A percentile compares a stretch with the other conserved stretches of the same genome.
These are phyloP conservation scores for Noctua pronuba DNA, from an alignment of 2,888 invertebrate species.

Conservation along the genomic window DNA sequence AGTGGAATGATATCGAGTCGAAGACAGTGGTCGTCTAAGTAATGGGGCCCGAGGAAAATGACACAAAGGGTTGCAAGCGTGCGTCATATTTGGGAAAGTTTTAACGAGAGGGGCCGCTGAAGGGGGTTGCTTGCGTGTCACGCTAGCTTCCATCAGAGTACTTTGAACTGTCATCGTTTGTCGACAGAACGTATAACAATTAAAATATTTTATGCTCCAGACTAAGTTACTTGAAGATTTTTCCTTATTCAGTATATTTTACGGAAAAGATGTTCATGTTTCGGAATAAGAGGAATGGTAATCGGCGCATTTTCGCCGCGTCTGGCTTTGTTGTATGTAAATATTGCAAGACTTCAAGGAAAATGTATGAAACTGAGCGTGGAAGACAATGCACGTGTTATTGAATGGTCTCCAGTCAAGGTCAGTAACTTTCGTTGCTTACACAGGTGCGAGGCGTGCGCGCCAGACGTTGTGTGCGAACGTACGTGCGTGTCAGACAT, in stretches of 20 bases:
- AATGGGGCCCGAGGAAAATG: conserved; percentile 79
- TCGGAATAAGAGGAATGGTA: conserved; percentile 11
- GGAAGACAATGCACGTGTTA: conserved; percentile 56
- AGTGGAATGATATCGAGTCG: conserved; percentile 75
- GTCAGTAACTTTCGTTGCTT: conserved; percentile 73
- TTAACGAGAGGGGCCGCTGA: conserved; percentile 84
- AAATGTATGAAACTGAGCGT: conserved; percentile 41
- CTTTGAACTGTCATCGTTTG: conserved; percentile 81
- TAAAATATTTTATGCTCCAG: conserved; percentile 59
- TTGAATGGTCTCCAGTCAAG: conserved; percentile 70
- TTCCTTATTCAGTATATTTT: conserved; percentile 2
- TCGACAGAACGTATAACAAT: conserved; percentile 69
- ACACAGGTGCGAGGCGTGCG: conserved; percentile 74
- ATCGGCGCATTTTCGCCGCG: conserved; percentile 9
- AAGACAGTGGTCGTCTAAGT: conserved; percentile 76
- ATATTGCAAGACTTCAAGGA: conserved; percentile 29
- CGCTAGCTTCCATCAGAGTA: conserved; percentile 82
- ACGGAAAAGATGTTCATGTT: conserved; percentile 9
- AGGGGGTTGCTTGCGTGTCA: conserved; percentile 79
- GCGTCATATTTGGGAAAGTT: conserved; percentile 86
- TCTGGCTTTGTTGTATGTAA: conserved; percentile 33
- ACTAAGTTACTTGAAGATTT: conserved; percentile 7
- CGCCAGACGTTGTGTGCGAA: conserved; percentile 53
- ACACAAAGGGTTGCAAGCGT: conserved; percentile 84
- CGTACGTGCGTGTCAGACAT: conserved; percentile 55